phyloP scores from a whole-genome alignment of 2,888 invertebrate genomes.

The Prosopocoilus inquinatus region DNA sequence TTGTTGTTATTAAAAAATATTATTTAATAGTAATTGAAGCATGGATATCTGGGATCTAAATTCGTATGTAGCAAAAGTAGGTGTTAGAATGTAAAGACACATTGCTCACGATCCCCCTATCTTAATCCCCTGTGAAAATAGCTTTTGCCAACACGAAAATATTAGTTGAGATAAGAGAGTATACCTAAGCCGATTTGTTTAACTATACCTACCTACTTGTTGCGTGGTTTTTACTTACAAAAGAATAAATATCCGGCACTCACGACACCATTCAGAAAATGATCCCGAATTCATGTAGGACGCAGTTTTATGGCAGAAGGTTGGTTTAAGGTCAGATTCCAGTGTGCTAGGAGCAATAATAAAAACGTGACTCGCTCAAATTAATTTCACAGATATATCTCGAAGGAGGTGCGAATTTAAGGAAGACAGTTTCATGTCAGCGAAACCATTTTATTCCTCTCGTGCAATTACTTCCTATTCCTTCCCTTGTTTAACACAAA shows the following conservation, averaged over 20 bases:
- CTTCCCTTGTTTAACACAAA: too few species aligned
- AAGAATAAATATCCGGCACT: conserved; percentile 11
- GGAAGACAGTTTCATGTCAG: too few species aligned
- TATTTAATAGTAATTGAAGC: neutral
- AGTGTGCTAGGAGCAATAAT: neutral
- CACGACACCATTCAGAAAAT: conserved; percentile 15
- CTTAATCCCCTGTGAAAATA: conserved; percentile 10
- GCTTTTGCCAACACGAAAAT: conserved; percentile 7
- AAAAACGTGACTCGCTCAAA: too few species aligned
- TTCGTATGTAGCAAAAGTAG: conserved; percentile 3
- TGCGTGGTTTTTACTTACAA: neutral
- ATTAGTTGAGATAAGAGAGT: conserved; percentile 8
- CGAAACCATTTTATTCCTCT: too few species aligned
- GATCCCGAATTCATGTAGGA: conserved; percentile 7
- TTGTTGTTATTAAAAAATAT: neutral
- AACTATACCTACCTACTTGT: neutral
- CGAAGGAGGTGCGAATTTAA: too few species aligned
- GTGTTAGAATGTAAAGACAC: conserved; percentile 9
- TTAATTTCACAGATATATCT: too few species aligned
- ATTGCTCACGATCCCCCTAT: conserved; percentile 8
- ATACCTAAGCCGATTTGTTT: conserved; percentile 5
- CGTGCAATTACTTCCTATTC: too few species aligned
- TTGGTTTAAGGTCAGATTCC: conserved; percentile 13
- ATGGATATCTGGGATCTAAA: conserved; percentile 3
- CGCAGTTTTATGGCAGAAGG: conserved; percentile 6